A percentile compares a stretch with the other conserved stretches of the same genome.
Evolutionary conservation across 2,888 invertebrate genomes (phyloP).

Genomic region (Clepsis dumicolana): DNA sequence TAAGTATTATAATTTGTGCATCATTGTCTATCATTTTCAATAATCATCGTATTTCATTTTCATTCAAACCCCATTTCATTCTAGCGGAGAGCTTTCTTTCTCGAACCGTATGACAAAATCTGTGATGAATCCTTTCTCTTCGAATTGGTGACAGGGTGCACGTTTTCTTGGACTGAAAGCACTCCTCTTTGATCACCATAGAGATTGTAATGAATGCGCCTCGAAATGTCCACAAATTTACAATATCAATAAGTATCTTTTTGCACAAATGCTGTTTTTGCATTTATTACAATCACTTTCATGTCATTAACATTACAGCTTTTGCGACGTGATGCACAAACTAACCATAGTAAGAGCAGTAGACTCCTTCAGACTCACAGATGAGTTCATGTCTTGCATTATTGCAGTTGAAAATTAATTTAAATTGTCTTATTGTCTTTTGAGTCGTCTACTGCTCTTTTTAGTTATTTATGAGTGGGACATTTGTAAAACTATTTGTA

Average conservation of each 20-base stretch:
- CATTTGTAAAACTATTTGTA: conserved; percentile 51
- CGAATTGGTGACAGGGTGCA: conserved; percentile 81
- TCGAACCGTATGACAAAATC: conserved; percentile 50
- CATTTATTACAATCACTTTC: conserved; percentile 78
- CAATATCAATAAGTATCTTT: conserved; percentile 36
- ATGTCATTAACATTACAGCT: conserved; percentile 81
- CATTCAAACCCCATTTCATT: conserved; percentile 86
- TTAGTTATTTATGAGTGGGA: conserved; percentile 9
- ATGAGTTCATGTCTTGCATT: not conserved
- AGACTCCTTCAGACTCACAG: conserved; percentile 54
- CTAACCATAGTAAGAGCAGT: conserved; percentile 77
- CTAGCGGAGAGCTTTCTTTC: conserved; percentile 79
- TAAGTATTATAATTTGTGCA: conserved; percentile 71
- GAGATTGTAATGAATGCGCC: conserved; percentile 74
- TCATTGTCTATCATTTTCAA: conserved; percentile 66
- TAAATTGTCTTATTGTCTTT: not conserved
- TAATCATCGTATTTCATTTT: conserved; percentile 65
- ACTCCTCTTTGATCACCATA: conserved; percentile 73
- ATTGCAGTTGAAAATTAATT: not conserved
- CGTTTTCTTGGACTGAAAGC: conserved; percentile 79
- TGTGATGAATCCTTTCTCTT: conserved; percentile 43
- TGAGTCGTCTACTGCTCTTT: conserved; percentile 71
- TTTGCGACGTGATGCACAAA: conserved; percentile 78
- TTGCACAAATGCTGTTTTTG: conserved; percentile 56
- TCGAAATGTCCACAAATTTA: conserved; percentile 35